Percentiles rank a stretch among this genome's conserved stretches.
Evolutionary conservation across 2,888 invertebrate species (phyloP).

Genomic region (Drosophila bunnanda): DNA sequence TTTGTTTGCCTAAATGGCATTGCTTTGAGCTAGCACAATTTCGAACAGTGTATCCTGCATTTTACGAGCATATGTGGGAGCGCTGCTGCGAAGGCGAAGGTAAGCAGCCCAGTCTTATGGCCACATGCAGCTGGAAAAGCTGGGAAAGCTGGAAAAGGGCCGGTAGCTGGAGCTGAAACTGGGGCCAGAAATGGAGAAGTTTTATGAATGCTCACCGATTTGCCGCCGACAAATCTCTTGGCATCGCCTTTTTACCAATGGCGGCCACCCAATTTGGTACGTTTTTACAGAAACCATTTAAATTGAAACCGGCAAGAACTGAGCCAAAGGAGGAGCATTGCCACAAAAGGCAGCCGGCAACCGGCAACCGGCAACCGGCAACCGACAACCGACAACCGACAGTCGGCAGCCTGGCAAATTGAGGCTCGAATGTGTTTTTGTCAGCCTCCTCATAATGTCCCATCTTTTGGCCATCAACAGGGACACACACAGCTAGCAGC

Average conservation of each 20-base stretch:
- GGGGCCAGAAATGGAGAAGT: conserved; percentile 24
- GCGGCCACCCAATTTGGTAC: conserved; percentile 35
- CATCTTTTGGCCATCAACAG: conserved; percentile 41
- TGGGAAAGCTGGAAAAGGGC: neutral
- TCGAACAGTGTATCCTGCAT: conserved; percentile 16
- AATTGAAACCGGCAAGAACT: conserved; percentile 33
- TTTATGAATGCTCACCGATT: conserved; percentile 58
- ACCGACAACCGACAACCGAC: neutral
- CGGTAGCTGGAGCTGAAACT: neutral
- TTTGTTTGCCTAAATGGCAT: neutral
- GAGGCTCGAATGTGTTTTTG: conserved; percentile 47
- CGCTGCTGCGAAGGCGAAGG: conserved; percentile 12
- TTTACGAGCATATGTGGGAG: conserved; percentile 38
- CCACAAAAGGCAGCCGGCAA: neutral
- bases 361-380: conserved; percentile 17
- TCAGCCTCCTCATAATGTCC: conserved; percentile 43
- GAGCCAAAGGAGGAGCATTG: neutral
- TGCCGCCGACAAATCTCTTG: conserved; percentile 38
- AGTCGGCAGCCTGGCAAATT: conserved; percentile 27
- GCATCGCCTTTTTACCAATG: conserved; percentile 38
- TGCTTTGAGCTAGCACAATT: neutral
- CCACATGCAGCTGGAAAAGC: conserved; percentile 10
- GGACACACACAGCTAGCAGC: neutral
- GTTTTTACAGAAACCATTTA: conserved; percentile 40
- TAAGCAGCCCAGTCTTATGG: conserved; percentile 40